A percentile compares a stretch with the other conserved stretches of the same genome.
phyloP scores from a whole-genome alignment of 2,797 vertebrate genomes.

The Tangara arthus region DNA sequence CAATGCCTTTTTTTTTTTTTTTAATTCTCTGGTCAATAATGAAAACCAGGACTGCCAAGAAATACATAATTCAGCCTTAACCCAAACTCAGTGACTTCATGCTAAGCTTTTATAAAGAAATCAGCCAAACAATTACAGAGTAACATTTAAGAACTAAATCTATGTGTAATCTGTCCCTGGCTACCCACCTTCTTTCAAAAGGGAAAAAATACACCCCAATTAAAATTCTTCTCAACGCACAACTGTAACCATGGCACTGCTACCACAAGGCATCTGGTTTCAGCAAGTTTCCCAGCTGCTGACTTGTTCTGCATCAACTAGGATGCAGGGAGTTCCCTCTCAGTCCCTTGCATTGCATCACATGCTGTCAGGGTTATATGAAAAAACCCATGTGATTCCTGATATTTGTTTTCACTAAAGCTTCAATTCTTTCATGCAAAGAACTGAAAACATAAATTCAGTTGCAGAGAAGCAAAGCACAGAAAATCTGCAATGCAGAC shows the following conservation, averaged over 20 bases:
- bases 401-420: conserved; percentile 3
- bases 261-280: background rate
- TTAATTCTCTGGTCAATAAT: background rate
- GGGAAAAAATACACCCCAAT: background rate
- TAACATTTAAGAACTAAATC: background rate
- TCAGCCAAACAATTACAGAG: conserved; percentile 8
- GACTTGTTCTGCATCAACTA: background rate
- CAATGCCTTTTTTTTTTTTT: background rate
- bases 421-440: background rate
- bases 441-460: background rate
- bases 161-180: background rate
- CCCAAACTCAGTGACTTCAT: background rate
- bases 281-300: background rate
- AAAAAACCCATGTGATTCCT: background rate
- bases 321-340: background rate
- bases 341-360: background rate
- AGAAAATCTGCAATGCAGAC: background rate
- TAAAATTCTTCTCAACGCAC: background rate
- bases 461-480: background rate
- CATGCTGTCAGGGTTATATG: background rate
- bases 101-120: conserved; percentile 13
- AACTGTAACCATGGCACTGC: background rate
- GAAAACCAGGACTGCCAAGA: background rate
- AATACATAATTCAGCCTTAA: background rate
- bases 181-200: background rate